phyloP scores from a whole-genome alignment of 2,113 vertebrate genomes.

The Genyomyrus donnyi region DNA sequence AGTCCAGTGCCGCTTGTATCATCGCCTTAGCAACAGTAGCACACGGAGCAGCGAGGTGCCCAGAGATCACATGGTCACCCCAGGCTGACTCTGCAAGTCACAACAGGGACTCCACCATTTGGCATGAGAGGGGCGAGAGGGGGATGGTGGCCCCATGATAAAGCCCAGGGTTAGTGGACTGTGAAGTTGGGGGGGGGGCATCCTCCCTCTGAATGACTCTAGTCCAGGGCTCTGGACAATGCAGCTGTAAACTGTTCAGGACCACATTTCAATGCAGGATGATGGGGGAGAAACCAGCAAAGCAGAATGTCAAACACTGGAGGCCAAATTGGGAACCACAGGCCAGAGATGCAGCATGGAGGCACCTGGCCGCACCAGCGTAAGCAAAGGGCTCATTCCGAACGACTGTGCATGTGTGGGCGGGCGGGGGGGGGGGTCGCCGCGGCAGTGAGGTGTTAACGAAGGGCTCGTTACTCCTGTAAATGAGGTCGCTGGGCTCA shows the following conservation, averaged over 20 bases:
- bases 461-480: slow-evolving; percentile 27
- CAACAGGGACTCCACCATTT: not conserved
- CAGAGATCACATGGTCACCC: not conserved
- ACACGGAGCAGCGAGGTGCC: not conserved
- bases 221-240: not conserved
- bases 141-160: not conserved
- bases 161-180: not conserved
- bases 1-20: not conserved
- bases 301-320: not conserved
- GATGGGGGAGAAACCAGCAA: not conserved
- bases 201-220: not conserved
- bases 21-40: not conserved
- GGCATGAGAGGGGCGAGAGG: not conserved
- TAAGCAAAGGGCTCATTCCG: not conserved
- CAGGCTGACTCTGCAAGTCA: not conserved
- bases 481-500: slow-evolving; percentile 26
- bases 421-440: not conserved
- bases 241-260: not conserved
- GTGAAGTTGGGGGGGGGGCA: slow-evolving; percentile 12
- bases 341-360: not conserved
- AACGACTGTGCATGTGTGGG: not conserved
- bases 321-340: not conserved
- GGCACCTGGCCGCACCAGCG: not conserved
- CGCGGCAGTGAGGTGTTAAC: slow-evolving; percentile 18
- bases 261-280: not conserved